Base-by-base conservation (phyloP, 1,140 invertebrate genomes). In the Lysiphlebus fabarum region DNA sequence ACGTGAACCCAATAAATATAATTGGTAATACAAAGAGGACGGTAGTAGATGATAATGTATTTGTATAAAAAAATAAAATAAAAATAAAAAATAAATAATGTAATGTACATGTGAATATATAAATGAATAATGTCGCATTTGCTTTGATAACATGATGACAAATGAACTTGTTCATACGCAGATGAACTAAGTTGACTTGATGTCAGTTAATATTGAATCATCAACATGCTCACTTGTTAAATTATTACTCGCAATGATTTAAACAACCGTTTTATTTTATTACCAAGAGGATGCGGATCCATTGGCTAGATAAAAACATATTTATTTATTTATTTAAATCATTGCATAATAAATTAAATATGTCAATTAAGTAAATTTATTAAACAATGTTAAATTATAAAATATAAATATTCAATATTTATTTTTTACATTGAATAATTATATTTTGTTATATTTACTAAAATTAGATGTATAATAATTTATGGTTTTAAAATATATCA, bases 1-100 rank as follows among this genome's bases (percentile, higher is more conserved):
- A 26, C 17, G 17, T 26, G 2, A 26, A 26, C 2, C 75, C 75
- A 78, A 78, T 76, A 74, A 77, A 77, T 76, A 78, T 77, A 78
- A 78, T 78, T 77, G 76, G 76, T 76, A 75, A 69, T 72, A 71
- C 72, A 76, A 77, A 77, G 75, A 76, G 76, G 76, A 74, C 72
- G 51, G 69, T 78, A 70, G 75, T 78, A 26, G 17, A 2, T 26
- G 17, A 26, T 26, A 26, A 26, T 26, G 17, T 26, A 26, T 26
- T 26, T 26, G 17, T 26, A 26, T 26, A 26, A 2, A 26, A 26
- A 26, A 26, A 26, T 26, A 4, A 0, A 26, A 26, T 2, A 26
- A 26, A 26, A 17, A 17, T 2, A 26, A 26, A 26, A 26, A 26
- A 26, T 26, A 26, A 26, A 2, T 2, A 45, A 47, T n/a, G n/a